A percentile compares a stretch with the other conserved stretches of the same genome.
These are phyloP conservation scores for Corydoras sp. DNA, from an alignment of 2,113 vertebrate species.

Conservation along the genomic window DNA sequence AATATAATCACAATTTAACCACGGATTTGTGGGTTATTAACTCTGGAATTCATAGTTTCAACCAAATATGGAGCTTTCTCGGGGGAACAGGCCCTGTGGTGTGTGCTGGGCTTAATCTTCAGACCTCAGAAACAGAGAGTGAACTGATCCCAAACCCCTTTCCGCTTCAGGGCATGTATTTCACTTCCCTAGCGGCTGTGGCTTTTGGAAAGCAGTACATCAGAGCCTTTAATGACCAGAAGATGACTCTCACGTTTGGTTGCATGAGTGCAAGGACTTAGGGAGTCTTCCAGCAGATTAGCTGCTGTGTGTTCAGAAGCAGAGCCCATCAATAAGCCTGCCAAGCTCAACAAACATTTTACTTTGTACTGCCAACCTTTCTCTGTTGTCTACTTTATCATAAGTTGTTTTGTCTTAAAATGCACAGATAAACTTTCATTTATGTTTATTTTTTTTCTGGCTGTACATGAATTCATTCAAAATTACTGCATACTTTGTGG, in stretches of 20 bases:
- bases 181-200: constrained; percentile 47
- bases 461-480: no score
- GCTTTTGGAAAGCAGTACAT: constrained; percentile 52
- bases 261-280: constrained; percentile 52
- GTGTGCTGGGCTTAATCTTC: neutral
- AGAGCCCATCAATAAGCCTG: constrained; percentile 13
- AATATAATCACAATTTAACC: constrained; percentile 18
- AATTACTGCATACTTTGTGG: no score
- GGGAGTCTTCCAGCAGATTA: constrained; percentile 49
- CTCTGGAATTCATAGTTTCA: constrained; percentile 53
- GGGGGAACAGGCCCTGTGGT: constrained; percentile 25
- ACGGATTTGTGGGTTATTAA: constrained; percentile 48
- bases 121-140: constrained; percentile 9
- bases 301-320: constrained; percentile 44
- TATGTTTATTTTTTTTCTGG: no score
- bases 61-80: constrained; percentile 52
- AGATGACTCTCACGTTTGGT: constrained; percentile 29
- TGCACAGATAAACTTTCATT: no score
- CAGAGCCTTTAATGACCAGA: constrained; percentile 41
- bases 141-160: constrained; percentile 12
- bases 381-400: neutral
- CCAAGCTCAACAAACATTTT: constrained; percentile 32
- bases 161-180: constrained; percentile 1
- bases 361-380: constrained; percentile 5
- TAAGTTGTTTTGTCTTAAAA: no score